A percentile compares a stretch with the other conserved stretches of the same genome.
Conservation (phyloP, 1,140 invertebrate species). For the Drosophila cardini region DNA sequence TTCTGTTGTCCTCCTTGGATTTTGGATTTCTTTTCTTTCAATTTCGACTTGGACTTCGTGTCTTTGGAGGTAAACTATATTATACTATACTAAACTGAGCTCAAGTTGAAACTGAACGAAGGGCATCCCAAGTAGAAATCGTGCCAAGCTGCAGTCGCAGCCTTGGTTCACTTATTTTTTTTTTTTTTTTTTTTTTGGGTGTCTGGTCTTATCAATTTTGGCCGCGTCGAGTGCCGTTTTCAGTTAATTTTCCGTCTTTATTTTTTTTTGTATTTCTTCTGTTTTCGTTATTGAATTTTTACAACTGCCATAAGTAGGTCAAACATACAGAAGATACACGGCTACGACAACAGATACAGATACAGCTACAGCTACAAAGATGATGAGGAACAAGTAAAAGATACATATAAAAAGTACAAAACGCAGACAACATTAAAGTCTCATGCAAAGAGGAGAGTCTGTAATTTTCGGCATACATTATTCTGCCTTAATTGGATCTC, state of each 20-base stretch:
- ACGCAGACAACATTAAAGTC: constrained; percentile 15
- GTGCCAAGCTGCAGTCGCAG: constrained; percentile 67
- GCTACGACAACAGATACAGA: constrained; percentile 6
- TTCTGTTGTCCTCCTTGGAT: constrained; percentile 72
- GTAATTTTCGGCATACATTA: constrained; percentile 33
- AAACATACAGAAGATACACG: constrained; percentile 27
- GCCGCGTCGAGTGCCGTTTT: constrained; percentile 72
- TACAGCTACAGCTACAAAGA: constrained; percentile 8
- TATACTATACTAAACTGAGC: constrained; percentile 2
- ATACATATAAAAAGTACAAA: not conserved
- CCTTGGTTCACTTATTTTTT: constrained; percentile 53
- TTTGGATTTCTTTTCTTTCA: constrained; percentile 11
- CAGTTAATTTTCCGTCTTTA: constrained; percentile 77
- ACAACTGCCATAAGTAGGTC: constrained; percentile 72
- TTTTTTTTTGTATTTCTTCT: constrained; percentile 26
- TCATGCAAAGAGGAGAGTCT: constrained; percentile 38
- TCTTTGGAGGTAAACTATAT: no score
- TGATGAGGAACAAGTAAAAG: not conserved
- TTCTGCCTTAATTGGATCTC: constrained; percentile 30
- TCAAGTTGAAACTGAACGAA: constrained; percentile 33
- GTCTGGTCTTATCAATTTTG: constrained; percentile 77
- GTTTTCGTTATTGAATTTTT: constrained; percentile 75
- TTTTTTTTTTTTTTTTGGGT: constrained; percentile 43
- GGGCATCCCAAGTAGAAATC: constrained; percentile 75
- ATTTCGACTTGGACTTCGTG: constrained; percentile 25